A percentile compares a stretch with the other conserved stretches of the same genome.
Conservation (phyloP, 2,888 invertebrate species). For the Hipparchia sbordonii region DNA sequence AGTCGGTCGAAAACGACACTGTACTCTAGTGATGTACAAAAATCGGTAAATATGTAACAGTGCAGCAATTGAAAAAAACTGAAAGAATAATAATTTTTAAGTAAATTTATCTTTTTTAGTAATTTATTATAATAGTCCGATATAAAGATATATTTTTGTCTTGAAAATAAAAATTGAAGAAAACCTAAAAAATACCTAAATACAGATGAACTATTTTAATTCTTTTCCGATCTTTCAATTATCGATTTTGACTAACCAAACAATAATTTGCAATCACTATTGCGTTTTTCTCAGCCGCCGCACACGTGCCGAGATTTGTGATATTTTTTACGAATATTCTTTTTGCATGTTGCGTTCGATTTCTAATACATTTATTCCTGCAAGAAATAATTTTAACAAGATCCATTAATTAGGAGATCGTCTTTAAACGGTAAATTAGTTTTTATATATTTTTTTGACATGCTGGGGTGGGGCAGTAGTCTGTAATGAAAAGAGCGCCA, state of each 20-base stretch:
- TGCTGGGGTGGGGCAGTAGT: conserved; percentile 77
- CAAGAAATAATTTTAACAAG: conserved; percentile 55
- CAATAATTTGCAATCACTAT: conserved; percentile 39
- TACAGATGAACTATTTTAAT: neutral
- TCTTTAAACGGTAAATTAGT: conserved; percentile 63
- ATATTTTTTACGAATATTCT: conserved; percentile 76
- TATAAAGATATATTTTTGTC: too few species aligned
- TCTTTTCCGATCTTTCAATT: conserved; percentile 11
- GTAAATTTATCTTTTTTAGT: too few species aligned
- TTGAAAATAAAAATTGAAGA: too few species aligned
- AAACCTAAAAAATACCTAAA: too few species aligned
- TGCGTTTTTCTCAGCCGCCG: conserved; percentile 78
- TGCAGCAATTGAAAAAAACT: too few species aligned
- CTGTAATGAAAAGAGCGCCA: conserved; percentile 71
- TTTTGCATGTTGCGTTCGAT: conserved; percentile 62
- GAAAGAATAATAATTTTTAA: too few species aligned
- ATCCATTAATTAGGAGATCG: conserved; percentile 49
- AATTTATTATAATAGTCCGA: too few species aligned
- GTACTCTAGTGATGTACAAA: too few species aligned
- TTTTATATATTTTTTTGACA: conserved; percentile 61
- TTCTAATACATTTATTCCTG: conserved; percentile 50
- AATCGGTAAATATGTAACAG: too few species aligned
- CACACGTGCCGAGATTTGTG: conserved; percentile 81
- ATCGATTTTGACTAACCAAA: conserved; percentile 34
- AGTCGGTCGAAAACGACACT: too few species aligned